A percentile compares a stretch with the other conserved stretches of the same genome.
Conservation (phyloP, 53 echinoderm and acorn worm genomes). For the Actinopyga echinites region DNA sequence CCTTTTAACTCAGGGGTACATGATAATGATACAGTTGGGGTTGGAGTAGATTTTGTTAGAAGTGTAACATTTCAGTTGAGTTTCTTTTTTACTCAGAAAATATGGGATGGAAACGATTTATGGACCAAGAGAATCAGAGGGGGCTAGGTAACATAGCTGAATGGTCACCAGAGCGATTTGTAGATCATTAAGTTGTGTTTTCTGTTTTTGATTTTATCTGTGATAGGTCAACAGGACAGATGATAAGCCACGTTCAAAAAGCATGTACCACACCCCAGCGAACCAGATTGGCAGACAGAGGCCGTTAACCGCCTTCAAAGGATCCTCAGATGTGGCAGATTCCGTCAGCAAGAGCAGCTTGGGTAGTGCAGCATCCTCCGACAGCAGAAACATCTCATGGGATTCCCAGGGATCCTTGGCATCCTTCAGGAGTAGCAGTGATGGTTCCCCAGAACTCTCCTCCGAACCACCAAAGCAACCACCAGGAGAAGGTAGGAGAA, state of each 20-base stretch:
- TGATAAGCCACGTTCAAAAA: constrained; percentile 17
- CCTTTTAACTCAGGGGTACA: too few species aligned
- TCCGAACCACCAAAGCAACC: constrained; percentile 76
- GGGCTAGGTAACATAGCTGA: too few species aligned
- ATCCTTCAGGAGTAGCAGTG: constrained; percentile 46
- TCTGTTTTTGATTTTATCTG: neutral
- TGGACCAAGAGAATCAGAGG: too few species aligned
- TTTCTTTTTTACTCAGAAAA: too few species aligned
- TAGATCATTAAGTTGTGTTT: neutral
- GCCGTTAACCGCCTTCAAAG: constrained; percentile 1
- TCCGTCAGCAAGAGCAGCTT: constrained; percentile 9
- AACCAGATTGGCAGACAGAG: constrained; percentile 12
- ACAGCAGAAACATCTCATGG: constrained; percentile 41
- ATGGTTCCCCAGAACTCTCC: constrained; percentile 68
- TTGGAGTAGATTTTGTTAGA: too few species aligned
- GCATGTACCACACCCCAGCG: constrained; percentile 9
- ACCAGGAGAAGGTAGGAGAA: constrained; percentile 60
- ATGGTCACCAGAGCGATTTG: too few species aligned
- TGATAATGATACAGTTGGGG: too few species aligned
- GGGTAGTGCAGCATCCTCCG: constrained; percentile 37
- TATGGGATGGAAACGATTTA: too few species aligned
- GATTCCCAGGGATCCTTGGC: constrained; percentile 59
- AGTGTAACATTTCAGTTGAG: too few species aligned
- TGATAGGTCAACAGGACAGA: constrained; percentile 8
- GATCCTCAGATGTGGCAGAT: neutral